Percentiles rank a stretch among this genome's conserved stretches.
These are phyloP conservation scores for Scaptomyza flava DNA, from an alignment of 2,888 invertebrate species.

Conservation along the genomic window DNA sequence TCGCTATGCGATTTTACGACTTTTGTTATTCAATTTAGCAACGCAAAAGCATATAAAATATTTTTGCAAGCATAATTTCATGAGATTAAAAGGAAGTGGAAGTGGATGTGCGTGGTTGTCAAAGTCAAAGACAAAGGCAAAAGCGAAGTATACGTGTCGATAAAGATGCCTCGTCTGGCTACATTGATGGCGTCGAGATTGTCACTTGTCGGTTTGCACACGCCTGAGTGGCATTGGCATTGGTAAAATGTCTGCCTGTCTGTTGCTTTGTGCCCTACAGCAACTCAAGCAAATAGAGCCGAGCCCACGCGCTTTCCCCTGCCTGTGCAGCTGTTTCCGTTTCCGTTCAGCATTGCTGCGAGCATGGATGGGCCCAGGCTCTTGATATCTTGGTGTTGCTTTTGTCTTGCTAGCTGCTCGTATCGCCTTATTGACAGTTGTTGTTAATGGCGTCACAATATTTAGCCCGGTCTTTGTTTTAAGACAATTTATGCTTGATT, in stretches of 20 bases:
- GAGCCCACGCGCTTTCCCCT: not conserved
- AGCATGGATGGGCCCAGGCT: constrained; percentile 3
- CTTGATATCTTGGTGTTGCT: constrained; percentile 19
- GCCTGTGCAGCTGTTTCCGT: constrained; percentile 56
- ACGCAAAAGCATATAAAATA: constrained; percentile 50
- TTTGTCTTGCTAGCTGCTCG: constrained; percentile 32
- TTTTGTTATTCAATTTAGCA: constrained; percentile 72
- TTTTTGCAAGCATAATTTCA: constrained; percentile 68
- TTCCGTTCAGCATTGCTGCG: constrained; percentile 44
- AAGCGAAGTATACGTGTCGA: constrained; percentile 17
- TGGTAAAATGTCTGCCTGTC: constrained; percentile 24
- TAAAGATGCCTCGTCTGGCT: constrained; percentile 50
- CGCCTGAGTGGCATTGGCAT: constrained; percentile 73
- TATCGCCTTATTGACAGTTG: constrained; percentile 62
- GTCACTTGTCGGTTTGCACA: constrained; percentile 72
- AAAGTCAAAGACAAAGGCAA: constrained; percentile 18
- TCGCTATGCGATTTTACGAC: constrained; percentile 32
- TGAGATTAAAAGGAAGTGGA: constrained; percentile 35
- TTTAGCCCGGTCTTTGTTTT: constrained; percentile 73
- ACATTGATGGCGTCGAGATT: constrained; percentile 59
- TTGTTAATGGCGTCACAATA: constrained; percentile 77
- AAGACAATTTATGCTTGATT: constrained; percentile 80
- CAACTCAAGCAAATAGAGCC: constrained; percentile 38
- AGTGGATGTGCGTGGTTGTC: not conserved
- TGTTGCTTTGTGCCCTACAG: constrained; percentile 20